phyloP scores from a whole-genome alignment of 2,888 invertebrate species.

The Trichogramma dendrolimi region DNA sequence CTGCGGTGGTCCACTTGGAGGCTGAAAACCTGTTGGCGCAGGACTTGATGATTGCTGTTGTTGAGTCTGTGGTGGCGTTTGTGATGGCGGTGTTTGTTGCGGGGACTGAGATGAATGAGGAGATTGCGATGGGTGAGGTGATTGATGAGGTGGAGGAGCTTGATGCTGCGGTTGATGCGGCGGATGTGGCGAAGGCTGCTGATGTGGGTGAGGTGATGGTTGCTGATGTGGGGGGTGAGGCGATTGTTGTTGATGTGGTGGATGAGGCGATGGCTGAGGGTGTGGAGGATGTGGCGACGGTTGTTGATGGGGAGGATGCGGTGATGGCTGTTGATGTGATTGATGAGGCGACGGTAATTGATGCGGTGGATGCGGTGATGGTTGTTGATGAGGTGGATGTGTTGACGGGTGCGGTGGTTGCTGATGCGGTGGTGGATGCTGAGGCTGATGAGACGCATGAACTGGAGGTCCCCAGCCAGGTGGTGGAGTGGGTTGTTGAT shows the following conservation, averaged over 20 bases:
- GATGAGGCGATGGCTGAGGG: constrained; percentile 48
- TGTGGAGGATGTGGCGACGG: constrained; percentile 44
- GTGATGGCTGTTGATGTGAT: constrained; percentile 45
- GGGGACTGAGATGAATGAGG: constrained; percentile 48
- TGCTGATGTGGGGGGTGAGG: constrained; percentile 49
- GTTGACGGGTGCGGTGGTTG: constrained; percentile 46
- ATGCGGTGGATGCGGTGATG: constrained; percentile 39
- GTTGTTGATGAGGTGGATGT: constrained; percentile 48
- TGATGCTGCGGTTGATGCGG: constrained; percentile 55
- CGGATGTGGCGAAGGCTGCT: constrained; percentile 37
- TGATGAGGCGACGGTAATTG: constrained; percentile 48
- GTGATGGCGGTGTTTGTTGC: constrained; percentile 38
- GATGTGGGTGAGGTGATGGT: constrained; percentile 45
- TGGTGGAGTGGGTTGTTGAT: constrained; percentile 60
- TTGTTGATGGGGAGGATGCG: constrained; percentile 50
- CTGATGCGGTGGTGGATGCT: constrained; percentile 49
- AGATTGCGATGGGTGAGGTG: constrained; percentile 52
- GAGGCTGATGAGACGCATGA: constrained; percentile 51
- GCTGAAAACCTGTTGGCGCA: constrained; percentile 57
- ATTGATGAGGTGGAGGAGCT: constrained; percentile 49
- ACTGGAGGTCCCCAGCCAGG: constrained; percentile 60
- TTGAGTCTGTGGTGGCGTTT: constrained; percentile 42
- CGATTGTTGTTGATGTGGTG: constrained; percentile 46
- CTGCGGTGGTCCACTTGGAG: constrained; percentile 45
- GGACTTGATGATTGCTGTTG: constrained; percentile 54